These are phyloP conservation scores for Enteromius anoplus DNA, from an alignment of 2,797 vertebrate genomes.

Conservation along the genomic window DNA sequence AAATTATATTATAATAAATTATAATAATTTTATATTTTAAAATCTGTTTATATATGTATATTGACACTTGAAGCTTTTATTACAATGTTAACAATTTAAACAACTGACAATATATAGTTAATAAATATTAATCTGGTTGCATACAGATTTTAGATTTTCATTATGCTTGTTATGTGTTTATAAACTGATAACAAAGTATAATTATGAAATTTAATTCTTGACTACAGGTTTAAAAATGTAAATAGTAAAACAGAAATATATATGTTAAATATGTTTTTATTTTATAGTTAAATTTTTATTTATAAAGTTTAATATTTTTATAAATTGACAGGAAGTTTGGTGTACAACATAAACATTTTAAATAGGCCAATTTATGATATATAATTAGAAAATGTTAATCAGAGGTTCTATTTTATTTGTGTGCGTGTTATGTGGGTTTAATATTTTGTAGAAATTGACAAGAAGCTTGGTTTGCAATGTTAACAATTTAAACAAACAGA, in stretches of 20 bases:
- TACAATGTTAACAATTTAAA: neutral
- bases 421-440: neutral
- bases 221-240: neutral
- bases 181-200: neutral
- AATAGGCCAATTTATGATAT: neutral
- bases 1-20: too few relatives aligned
- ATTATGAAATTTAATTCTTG: neutral
- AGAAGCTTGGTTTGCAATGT: conserved; percentile 2
- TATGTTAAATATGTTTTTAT: too few relatives aligned
- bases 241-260: neutral
- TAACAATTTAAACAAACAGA: conserved; percentile 16
- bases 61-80: too few relatives aligned
- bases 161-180: too few relatives aligned
- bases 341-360: neutral
- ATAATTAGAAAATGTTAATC: neutral
- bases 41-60: too few relatives aligned
- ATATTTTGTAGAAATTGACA: neutral
- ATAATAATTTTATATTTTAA: too few relatives aligned
- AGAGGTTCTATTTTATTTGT: neutral
- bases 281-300: neutral
- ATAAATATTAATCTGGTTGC: neutral
- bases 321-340: neutral
- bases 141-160: neutral
- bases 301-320: neutral
- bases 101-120: neutral